Evolutionary conservation across 2,888 invertebrate genomes (phyloP), one percentile per base, ranked within the genome.

Genomic region (Euphydryas editha): DNA sequence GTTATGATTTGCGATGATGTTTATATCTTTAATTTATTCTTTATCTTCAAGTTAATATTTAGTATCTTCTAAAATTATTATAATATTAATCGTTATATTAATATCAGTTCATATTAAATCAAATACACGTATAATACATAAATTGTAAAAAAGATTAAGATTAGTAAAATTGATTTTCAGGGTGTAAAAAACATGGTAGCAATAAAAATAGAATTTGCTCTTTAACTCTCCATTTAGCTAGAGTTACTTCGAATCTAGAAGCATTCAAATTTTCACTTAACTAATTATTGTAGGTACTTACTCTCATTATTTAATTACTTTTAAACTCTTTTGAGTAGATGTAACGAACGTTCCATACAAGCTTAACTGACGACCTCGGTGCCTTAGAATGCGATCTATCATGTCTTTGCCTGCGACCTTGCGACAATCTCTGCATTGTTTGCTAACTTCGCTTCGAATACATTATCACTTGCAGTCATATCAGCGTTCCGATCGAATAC

Each of bases 381-480:
- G 65, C 46, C 56, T 61, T 47, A 57, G 68, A 64, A 58, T 64
- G 59, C 47, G 71, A 59, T 69, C 67, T 70, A 63, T 64, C 70
- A 54, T 62, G 66, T 51, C 46, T 54, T 46, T 46, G 60, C 59
- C 68, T 39, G 30, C 68, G 70, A 68, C 73, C 73, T 72, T 73
- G 71, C 65, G 59, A 68, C 69, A 69, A 67, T 65, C 71, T 67
- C 72, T 67, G 64, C 69, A 68, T 72, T 73, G 73, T 72, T 69
- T 64, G 65, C 59, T 36, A 66, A 67, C 69, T 57, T 46, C 59
- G 37, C 36, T 57, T 56, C 61, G 73, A 62, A 70, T 72, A 69
- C 62, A 70, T 68, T 68, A 70, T 47, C 67, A 65, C 63, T 61
- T 51, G 49, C 47, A 47, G 44, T 51, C 49, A 63, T 46, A 61